A percentile compares a stretch with the other conserved stretches of the same genome.
Evolutionary conservation across 2,797 vertebrate species (phyloP).

Genomic region (Peromyscus nudipes): DNA sequence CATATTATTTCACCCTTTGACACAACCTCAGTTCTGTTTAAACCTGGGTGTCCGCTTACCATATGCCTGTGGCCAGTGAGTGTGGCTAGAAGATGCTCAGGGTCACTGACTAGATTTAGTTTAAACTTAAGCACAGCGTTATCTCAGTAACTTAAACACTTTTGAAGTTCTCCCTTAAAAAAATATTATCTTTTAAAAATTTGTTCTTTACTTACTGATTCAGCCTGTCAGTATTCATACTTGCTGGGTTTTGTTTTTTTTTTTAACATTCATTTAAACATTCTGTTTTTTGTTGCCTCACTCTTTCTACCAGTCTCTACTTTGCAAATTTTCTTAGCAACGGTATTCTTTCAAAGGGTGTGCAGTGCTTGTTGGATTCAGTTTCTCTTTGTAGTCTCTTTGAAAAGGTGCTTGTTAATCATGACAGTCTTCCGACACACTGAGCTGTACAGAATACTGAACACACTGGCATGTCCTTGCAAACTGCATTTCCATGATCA

Average conservation of each 20-base stretch:
- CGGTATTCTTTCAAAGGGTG: slow-evolving; percentile 2
- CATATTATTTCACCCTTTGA: background rate
- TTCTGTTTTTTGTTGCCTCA: background rate
- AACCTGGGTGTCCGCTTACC: background rate
- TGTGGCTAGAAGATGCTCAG: background rate
- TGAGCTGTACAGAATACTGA: background rate
- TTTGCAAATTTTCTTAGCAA: background rate
- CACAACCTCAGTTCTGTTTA: background rate
- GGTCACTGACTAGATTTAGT: background rate
- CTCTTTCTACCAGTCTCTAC: background rate
- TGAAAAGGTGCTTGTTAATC: slow-evolving; percentile 22
- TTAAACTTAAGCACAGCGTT: background rate
- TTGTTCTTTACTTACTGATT: background rate
- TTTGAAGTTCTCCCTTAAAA: background rate
- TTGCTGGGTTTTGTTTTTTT: background rate
- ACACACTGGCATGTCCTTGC: background rate
- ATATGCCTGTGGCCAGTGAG: background rate
- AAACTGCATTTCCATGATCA: background rate
- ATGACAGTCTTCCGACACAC: background rate
- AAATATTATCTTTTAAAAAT: background rate
- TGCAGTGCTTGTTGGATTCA: background rate
- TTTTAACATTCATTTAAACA: background rate
- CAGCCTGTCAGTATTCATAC: background rate
- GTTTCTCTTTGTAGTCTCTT: background rate
- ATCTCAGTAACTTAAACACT: background rate